phyloP scores from a whole-genome alignment of 2,797 vertebrate species.

The Enteromius radiatus region DNA sequence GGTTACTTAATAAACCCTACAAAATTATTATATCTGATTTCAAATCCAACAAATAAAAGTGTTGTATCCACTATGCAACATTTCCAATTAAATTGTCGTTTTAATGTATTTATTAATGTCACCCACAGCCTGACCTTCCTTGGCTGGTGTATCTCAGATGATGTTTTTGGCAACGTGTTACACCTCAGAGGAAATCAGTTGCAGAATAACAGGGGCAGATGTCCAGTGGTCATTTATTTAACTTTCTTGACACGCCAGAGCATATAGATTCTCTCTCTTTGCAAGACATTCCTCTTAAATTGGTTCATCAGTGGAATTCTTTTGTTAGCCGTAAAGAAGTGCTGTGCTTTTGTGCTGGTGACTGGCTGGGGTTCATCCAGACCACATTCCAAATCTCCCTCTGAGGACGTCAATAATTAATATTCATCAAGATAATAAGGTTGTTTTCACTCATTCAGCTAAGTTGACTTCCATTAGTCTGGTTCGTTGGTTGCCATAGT shows the following conservation, averaged over 20 bases:
- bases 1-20: not conserved
- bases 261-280: constrained; percentile 44
- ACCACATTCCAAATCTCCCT: constrained; percentile 63
- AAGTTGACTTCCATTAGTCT: constrained; percentile 19
- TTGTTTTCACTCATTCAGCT: constrained; percentile 32
- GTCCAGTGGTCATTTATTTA: constrained; percentile 47
- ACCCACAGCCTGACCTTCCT: constrained; percentile 14
- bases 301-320: constrained; percentile 53
- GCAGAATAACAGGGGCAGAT: constrained; percentile 30
- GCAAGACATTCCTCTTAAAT: constrained; percentile 49
- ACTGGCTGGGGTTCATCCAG: constrained; percentile 42
- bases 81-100: not conserved
- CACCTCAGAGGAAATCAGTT: constrained; percentile 29
- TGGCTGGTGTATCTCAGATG: constrained; percentile 4
- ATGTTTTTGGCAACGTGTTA: constrained; percentile 7
- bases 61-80: not conserved
- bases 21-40: not conserved
- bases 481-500: constrained; percentile 68
- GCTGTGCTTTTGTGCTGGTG: constrained; percentile 62
- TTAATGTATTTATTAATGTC: constrained; percentile 17
- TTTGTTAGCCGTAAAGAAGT: constrained; percentile 51
- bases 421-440: constrained; percentile 56
- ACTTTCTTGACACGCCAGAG: constrained; percentile 29
- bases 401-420: constrained; percentile 61
- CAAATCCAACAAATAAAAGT: not conserved